A percentile compares a stretch with the other conserved stretches of the same genome.
Conservation (phyloP, 2,888 invertebrate species). For the Proisotoma minuta region DNA sequence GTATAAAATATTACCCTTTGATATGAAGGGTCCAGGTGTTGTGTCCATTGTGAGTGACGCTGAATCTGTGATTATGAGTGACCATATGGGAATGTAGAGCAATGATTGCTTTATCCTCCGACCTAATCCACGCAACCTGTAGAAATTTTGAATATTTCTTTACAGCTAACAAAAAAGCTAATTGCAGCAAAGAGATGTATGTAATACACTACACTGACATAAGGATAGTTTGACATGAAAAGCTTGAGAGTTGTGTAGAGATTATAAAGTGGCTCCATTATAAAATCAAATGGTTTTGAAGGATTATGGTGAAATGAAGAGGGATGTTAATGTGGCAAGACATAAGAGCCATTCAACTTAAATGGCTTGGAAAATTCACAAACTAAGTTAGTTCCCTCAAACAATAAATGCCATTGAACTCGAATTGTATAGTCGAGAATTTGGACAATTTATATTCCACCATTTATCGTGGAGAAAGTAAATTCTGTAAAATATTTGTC, state of each 20-base stretch:
- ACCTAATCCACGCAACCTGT: slow-evolving; percentile 89
- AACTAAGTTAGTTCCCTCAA: background rate
- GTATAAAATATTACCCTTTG: too few relatives aligned
- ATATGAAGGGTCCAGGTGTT: slow-evolving; percentile 90
- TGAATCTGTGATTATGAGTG: slow-evolving; percentile 69
- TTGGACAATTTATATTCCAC: too few relatives aligned
- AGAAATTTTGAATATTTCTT: too few relatives aligned
- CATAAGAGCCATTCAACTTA: slow-evolving; percentile 41
- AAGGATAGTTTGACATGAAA: background rate
- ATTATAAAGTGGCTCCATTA: slow-evolving; percentile 8
- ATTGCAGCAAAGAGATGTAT: background rate
- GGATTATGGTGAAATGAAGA: slow-evolving; percentile 25
- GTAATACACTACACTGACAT: background rate
- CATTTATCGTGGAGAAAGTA: too few relatives aligned
- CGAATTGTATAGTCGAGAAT: too few relatives aligned
- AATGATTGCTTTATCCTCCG: slow-evolving; percentile 80
- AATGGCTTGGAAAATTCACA: slow-evolving; percentile 48
- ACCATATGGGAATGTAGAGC: slow-evolving; percentile 83
- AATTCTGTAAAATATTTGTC: too few relatives aligned
- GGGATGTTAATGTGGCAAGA: slow-evolving; percentile 34
- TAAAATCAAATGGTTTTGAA: slow-evolving; percentile 19
- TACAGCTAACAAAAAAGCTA: slow-evolving; percentile 49
- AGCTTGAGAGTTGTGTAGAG: slow-evolving; percentile 9
- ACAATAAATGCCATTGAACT: slow-evolving; percentile 4
- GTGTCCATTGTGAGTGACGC: slow-evolving; percentile 83